Base-by-base conservation (phyloP, 2,888 invertebrate species). In the Odontocolon sp. region DNA sequence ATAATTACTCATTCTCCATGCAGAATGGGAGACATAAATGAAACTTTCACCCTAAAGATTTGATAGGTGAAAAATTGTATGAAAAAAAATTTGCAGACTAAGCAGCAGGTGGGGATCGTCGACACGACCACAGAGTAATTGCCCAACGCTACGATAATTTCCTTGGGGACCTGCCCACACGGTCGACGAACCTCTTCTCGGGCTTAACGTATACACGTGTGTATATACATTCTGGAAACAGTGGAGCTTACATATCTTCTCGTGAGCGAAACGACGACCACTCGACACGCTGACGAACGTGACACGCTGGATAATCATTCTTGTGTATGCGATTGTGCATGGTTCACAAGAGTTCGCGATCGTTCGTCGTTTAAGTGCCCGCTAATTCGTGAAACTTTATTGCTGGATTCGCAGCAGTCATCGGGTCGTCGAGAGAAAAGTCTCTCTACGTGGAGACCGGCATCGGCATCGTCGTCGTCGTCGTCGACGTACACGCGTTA, bases 331-430 rank as follows among this genome's bases (percentile, higher is more conserved):
- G 69, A 69, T 77, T 70, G 64, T 74, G 18, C 67, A 47, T 40
- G 69, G 50, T 26, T 14, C 26, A 5, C 36, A 23, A 42, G 0
- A 2, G 5, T 9, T 3, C 52, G 6, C 54, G 69, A 21, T 23
- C 23, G 63, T 38, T 28, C 36, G 47, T 57, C 52, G 50, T 71
- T 78, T 78, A 76, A 78, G 74, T 80, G 68, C 78, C 28, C 59
- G 78, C 76, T 66, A 80, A 80, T 80, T 80, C 73, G 70, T 36
- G 56, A 63, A 69, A 72, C 57, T 79, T 79, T 74, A 77, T 75
- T 73, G 70, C 78, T 31, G 38, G 59, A 67, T 76, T 61, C 56
- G 61, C 57, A 23, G 33, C 56, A 42, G 57, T 77, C 77, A 26
- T 72, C 63, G 72, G 21, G 28, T 57, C 50, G 40, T 28, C 47